These are phyloP conservation scores for Hippocampus mohnikei DNA, from an alignment of 2,113 vertebrate genomes.

Conservation along the genomic window DNA sequence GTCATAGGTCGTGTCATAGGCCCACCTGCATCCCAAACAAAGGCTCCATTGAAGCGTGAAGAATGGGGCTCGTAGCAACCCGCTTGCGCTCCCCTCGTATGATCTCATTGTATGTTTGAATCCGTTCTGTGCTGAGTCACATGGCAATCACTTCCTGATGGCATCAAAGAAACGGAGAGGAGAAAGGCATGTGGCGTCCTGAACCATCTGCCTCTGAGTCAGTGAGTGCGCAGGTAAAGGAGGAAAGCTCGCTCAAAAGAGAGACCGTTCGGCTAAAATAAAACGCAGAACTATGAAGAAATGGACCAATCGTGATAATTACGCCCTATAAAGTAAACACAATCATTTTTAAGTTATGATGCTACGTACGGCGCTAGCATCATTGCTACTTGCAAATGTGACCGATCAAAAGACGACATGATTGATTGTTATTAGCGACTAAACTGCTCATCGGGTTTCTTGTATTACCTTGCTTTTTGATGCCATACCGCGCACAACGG, in stretches of 20 bases:
- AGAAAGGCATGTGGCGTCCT: conserved; percentile 5
- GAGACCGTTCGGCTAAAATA: too few species aligned
- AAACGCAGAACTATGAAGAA: too few species aligned
- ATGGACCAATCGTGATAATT: too few species aligned
- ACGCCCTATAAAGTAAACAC: too few species aligned
- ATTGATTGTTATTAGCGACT: too few species aligned
- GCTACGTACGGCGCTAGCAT: too few species aligned
- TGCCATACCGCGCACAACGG: too few species aligned
- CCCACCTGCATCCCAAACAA: conserved; percentile 48
- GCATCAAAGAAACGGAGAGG: conserved; percentile 23
- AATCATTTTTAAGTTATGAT: too few species aligned
- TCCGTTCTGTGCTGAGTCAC: conserved; percentile 14
- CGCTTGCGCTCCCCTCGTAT: conserved; percentile 22
- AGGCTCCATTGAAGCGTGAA: conserved; percentile 12
- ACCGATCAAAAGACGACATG: too few species aligned
- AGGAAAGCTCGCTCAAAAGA: neutral
- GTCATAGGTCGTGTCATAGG: neutral
- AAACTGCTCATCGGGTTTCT: too few species aligned
- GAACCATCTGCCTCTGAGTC: conserved; percentile 38
- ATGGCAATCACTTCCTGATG: conserved; percentile 27
- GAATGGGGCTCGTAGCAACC: neutral
- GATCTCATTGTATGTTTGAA: conserved; percentile 36
- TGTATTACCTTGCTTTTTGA: too few species aligned
- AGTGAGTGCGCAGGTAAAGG: neutral
- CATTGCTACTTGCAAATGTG: too few species aligned